Base-by-base conservation (phyloP, 2,113 vertebrate genomes). In the Gracilinanus agilis region DNA sequence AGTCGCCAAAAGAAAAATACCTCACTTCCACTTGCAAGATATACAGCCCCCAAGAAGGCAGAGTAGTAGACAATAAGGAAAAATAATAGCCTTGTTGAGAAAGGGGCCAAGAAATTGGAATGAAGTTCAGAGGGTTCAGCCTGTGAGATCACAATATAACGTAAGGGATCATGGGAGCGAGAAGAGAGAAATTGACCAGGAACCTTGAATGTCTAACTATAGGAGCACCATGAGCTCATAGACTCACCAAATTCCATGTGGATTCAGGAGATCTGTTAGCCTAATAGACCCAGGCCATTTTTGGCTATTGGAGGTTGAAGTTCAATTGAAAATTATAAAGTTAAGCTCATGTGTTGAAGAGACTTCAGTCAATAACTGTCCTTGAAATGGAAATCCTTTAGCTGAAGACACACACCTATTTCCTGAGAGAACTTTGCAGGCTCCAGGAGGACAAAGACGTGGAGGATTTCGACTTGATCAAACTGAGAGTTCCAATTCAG, bases 301-400 rank as follows among this genome's bases (percentile, higher is more conserved):
- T 92, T 61, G 95, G 91, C 88, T 96, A 97, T 54, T 93, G 16
- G 55, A 25, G 24, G 58, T 92, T 95, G 56, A 96, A 92, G 91
- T 88, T 95, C 91, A 95, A 88, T 89, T 55, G 53, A 25, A 91
- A 95, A 93, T 56, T 94, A 21, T 3, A 54, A 55, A 93, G 44
- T 93, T 92, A 89, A 96, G 19, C 93, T 90, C 44, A 54, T 21
- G 12, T 90, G 90, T 25, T 90, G 53, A 91, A 55, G 61, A 23
- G 55, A 10, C 53, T 89, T 96, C 75, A 44, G 92, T 44, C 94
- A 96, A 96, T 54, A 44, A n/a, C 53, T 25, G 53, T 90, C n/a
- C 34, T 55, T 91, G 91, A 97, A 90, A 29, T 92, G 44, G 29
- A 61, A 95, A 92, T 24, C 90, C 5, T 93, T 49, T 4, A 21